phyloP scores from a whole-genome alignment of 2,113 vertebrate species.

The Macaca mulatta region DNA sequence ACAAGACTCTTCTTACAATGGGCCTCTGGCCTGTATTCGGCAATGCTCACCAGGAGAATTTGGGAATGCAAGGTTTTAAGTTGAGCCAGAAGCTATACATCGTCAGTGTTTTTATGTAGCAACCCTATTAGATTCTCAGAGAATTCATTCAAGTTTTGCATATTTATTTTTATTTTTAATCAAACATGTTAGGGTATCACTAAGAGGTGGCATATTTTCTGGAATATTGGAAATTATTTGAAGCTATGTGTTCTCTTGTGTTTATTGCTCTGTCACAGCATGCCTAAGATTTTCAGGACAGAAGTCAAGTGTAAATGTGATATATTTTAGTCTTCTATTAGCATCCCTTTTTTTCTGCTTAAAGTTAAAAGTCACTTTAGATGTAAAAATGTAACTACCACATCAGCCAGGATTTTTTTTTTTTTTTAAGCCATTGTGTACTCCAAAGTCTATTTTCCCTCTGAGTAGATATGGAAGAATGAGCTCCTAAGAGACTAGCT shows the following conservation, averaged over 20 bases:
- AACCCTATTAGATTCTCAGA: background rate
- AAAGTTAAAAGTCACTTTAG: slow-evolving; percentile 44
- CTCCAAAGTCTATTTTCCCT: slow-evolving; percentile 53
- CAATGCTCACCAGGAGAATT: background rate
- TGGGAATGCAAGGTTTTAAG: background rate
- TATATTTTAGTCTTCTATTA: slow-evolving; percentile 10
- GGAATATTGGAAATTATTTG: background rate
- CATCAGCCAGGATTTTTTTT: background rate
- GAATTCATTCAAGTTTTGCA: background rate
- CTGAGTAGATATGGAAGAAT: slow-evolving; percentile 54
- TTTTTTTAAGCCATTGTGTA: background rate
- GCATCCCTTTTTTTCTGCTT: slow-evolving; percentile 11
- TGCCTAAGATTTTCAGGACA: background rate
- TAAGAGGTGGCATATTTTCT: background rate
- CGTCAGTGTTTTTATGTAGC: background rate
- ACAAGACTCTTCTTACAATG: background rate
- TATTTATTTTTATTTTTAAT: background rate
- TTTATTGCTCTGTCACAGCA: background rate
- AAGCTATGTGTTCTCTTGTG: background rate
- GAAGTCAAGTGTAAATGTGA: background rate
- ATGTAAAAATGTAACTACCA: slow-evolving; percentile 28
- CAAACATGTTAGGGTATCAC: background rate
- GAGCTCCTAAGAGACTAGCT: slow-evolving; percentile 65
- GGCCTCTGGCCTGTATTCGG: rapidly evolving
- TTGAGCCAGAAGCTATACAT: background rate